These are phyloP conservation scores for Isichthys henryi DNA, from an alignment of 2,113 vertebrate species.

Conservation along the genomic window DNA sequence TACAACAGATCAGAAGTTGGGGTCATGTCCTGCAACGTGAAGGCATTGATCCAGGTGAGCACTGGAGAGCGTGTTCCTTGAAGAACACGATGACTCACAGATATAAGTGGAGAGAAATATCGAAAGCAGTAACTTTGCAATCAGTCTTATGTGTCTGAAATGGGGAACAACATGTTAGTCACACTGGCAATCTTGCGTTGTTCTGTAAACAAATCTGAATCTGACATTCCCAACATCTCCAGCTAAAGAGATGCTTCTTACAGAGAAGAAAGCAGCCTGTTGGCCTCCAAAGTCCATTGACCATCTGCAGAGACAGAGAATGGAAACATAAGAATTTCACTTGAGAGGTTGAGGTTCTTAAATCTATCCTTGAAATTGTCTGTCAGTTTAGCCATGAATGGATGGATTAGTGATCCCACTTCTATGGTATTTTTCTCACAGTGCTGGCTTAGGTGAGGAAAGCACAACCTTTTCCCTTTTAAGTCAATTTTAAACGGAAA, in stretches of 20 bases:
- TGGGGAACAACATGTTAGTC: conserved; percentile 17
- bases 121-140: background rate
- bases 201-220: conserved; percentile 21
- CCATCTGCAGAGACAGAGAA: conserved; percentile 20
- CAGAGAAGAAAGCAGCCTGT: background rate
- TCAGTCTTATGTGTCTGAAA: background rate
- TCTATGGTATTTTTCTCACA: conserved; percentile 10
- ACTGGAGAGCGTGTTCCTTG: background rate
- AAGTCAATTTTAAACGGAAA: conserved; percentile 17
- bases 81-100: conserved; percentile 22
- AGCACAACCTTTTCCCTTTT: background rate
- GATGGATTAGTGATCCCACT: background rate
- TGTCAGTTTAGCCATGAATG: background rate
- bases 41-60: background rate
- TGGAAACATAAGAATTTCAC: conserved; percentile 14
- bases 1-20: background rate
- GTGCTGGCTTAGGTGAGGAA: conserved; percentile 11
- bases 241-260: conserved; percentile 20
- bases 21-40: background rate
- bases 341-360: conserved; percentile 14
- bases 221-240: conserved; percentile 16
- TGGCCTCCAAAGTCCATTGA: conserved; percentile 21
- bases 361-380: conserved; percentile 15
- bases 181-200: conserved; percentile 11
- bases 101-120: conserved; percentile 21